A percentile compares a stretch with the other conserved stretches of the same genome.
These are phyloP conservation scores for Drosophila borborema DNA, from an alignment of 2,888 invertebrate genomes.

Conservation along the genomic window DNA sequence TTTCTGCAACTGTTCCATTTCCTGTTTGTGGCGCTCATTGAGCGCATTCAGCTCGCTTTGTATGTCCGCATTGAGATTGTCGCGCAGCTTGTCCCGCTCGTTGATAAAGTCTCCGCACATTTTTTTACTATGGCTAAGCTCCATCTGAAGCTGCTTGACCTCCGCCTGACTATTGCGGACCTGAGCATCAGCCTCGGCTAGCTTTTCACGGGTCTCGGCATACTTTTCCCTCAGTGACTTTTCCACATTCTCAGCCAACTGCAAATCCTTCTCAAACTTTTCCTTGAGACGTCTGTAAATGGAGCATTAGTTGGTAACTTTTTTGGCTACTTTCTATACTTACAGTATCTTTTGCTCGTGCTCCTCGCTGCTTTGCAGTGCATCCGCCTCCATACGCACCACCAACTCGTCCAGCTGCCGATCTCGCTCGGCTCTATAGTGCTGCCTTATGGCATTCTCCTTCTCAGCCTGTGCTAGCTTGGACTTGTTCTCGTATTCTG, in stretches of 20 bases:
- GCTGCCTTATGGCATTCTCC: conserved; percentile 89
- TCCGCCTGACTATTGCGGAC: conserved; percentile 87
- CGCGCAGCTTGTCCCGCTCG: conserved; percentile 87
- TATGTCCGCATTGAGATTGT: conserved; percentile 88
- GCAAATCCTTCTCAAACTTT: conserved; percentile 90
- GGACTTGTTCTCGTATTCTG: conserved; percentile 86
- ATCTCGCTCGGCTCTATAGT: conserved; percentile 91
- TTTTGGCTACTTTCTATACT: conserved; percentile 9
- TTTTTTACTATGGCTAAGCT: conserved; percentile 88
- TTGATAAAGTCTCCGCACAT: conserved; percentile 86
- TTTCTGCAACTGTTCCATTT: conserved; percentile 92
- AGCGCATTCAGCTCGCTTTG: conserved; percentile 88
- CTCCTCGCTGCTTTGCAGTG: conserved; percentile 82
- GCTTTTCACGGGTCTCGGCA: conserved; percentile 88
- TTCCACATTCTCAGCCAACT: conserved; percentile 89
- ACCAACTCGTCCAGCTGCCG: conserved; percentile 89
- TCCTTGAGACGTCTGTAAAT: conserved; percentile 89
- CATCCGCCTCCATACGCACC: conserved; percentile 84
- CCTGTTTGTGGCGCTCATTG: conserved; percentile 89
- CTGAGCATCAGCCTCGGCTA: conserved; percentile 89
- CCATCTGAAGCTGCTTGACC: conserved; percentile 88
- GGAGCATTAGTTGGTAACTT: neutral
- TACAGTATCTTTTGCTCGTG: conserved; percentile 83
- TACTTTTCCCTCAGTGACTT: conserved; percentile 89
- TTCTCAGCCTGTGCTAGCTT: conserved; percentile 87